Evolutionary conservation across 2,113 vertebrate genomes (phyloP), one percentile per base, ranked within the genome.

Genomic region (Callospermophilus lateralis): DNA sequence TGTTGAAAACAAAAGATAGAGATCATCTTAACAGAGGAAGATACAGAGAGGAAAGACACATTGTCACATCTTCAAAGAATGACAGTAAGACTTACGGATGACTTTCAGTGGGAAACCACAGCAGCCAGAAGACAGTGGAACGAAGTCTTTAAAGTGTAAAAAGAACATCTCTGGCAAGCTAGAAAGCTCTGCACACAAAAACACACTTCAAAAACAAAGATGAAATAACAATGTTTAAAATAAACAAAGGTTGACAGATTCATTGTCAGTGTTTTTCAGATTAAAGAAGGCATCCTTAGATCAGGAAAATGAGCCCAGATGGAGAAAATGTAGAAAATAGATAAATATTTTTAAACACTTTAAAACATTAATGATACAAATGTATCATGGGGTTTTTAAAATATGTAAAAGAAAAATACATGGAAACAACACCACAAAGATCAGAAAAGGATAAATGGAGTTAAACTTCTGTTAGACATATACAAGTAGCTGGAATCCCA

Each of bases 11-110:
- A 79, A 92, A 83, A 92, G 55, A 22, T 26, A 83, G 28, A 55
- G 26, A 92, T 85, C 24, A 87, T 86, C 48, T 70, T 63, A 68
- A 93, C 89, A 94, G 42, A 61, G 15, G 70, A 92, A 93, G 76
- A 72, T 16, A 78, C 5, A 42, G 17, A 68, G 28, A 28, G n/a
- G 28, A 67, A 61, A 83, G n/a, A 67, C 58, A 51, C 2, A 34
- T 79, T 65, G 65, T 19, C 70, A 37, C 48, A 34, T 68, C 80
- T 61, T 79, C 58, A 65, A 84, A 89, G 73, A 93, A 78, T 53
- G n/a, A 42, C 24, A 94, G 55, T 45, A 55, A 92, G 32, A 87
- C 53, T 72, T 80, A 68, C 37, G 74, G 37, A 55, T 88, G 72
- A 89, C 63, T 90, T 81, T 73, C 48, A 81, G 0, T 73, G 19